Evolutionary conservation across 64 coral and sea anemone species (phyloP).

Genomic region (Porites lutea): DNA sequence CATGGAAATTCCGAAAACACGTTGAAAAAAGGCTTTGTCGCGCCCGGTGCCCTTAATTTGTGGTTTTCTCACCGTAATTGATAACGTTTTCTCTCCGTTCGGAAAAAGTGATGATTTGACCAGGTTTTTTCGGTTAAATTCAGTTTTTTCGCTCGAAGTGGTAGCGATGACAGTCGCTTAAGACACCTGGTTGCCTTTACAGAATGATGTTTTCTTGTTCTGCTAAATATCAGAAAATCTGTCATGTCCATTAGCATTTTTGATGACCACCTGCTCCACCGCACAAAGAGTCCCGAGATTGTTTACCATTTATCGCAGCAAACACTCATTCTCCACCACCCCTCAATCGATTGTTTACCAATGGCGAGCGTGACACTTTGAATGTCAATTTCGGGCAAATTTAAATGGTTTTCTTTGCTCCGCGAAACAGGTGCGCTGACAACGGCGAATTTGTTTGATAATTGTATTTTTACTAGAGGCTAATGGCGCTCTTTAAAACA

Average conservation of each 20-base stretch:
- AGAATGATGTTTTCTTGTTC: constrained; percentile 52
- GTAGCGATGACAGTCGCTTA: background rate
- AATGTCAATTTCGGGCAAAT: constrained; percentile 55
- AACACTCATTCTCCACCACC: constrained; percentile 77
- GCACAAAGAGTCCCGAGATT: constrained; percentile 80
- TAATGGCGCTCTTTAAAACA: constrained; percentile 48
- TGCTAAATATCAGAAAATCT: constrained; percentile 75
- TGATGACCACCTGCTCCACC: constrained; percentile 68
- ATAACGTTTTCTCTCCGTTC: background rate
- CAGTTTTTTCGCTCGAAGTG: background rate
- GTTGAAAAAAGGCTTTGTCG: constrained; percentile 12
- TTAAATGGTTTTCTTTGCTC: constrained; percentile 35
- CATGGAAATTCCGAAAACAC: constrained; percentile 36
- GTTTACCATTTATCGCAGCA: constrained; percentile 80
- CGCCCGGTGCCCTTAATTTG: constrained; percentile 27
- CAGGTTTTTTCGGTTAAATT: background rate
- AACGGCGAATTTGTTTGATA: constrained; percentile 17
- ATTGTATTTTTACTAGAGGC: constrained; percentile 28
- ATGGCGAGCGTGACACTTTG: constrained; percentile 53
- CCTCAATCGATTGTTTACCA: constrained; percentile 67
- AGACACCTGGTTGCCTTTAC: constrained; percentile 35
- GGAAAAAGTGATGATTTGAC: background rate
- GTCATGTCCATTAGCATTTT: constrained; percentile 89
- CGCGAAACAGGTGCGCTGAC: constrained; percentile 15
- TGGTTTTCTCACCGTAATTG: background rate